phyloP scores from a whole-genome alignment of 2,888 invertebrate species.

The Philaethria dido region DNA sequence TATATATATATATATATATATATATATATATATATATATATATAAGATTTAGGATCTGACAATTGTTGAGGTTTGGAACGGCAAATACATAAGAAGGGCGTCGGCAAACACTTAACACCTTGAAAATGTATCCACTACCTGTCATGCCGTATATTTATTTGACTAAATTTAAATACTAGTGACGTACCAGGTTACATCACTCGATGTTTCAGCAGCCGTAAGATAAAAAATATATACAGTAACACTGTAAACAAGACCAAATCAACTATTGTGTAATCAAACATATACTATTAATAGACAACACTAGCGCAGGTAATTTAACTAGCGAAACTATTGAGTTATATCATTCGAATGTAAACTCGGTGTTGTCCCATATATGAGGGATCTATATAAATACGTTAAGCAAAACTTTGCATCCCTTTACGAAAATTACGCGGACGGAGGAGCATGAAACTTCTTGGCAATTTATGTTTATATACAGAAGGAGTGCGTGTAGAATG shows the following conservation, averaged over 20 bases:
- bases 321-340: slow-evolving; percentile 6
- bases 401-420: no score
- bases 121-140: background rate
- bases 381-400: no score
- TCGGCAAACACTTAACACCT: no score
- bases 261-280: slow-evolving; percentile 18
- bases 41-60: no score
- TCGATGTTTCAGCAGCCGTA: background rate
- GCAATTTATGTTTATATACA: no score
- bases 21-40: no score
- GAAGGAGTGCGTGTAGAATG: no score
- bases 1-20: no score
- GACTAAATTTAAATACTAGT: background rate
- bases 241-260: slow-evolving; percentile 14
- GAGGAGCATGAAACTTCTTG: no score
- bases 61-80: no score
- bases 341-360: background rate
- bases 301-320: slow-evolving; percentile 2
- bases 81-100: no score
- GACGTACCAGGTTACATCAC: background rate
- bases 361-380: background rate
- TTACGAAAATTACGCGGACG: no score
- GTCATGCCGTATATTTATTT: background rate
- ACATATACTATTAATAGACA: slow-evolving; percentile 12
- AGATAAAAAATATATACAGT: slow-evolving; percentile 7